Conservation (phyloP, 2,797 vertebrate species). For the Chloroceryle inda region DNA sequence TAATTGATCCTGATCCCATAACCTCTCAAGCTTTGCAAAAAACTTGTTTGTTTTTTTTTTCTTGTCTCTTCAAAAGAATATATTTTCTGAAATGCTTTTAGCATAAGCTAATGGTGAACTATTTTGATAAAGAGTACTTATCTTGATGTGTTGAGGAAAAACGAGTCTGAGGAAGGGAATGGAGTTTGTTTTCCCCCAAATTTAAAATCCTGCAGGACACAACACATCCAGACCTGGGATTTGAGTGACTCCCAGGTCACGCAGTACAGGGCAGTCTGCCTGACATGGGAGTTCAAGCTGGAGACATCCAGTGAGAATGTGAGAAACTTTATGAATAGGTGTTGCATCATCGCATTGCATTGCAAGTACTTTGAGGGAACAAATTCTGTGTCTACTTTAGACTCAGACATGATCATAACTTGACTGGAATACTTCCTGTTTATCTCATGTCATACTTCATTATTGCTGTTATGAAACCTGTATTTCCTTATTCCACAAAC, state of each 20-base stretch:
- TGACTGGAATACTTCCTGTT: neutral
- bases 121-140: neutral
- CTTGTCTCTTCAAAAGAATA: neutral
- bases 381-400: neutral
- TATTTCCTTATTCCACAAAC: neutral
- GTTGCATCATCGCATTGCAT: neutral
- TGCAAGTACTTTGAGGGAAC: neutral
- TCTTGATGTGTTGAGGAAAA: neutral
- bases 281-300: neutral
- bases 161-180: neutral
- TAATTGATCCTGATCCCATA: neutral
- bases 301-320: neutral
- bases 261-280: rapidly evolving
- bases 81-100: neutral
- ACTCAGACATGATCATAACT: neutral
- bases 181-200: neutral
- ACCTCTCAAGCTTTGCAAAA: neutral
- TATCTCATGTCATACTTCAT: neutral
- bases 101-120: neutral
- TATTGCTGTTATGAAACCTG: neutral
- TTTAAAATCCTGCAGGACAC: neutral
- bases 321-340: neutral
- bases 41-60: neutral
- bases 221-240: neutral
- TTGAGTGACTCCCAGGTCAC: neutral